phyloP scores from a whole-genome alignment of 2,113 vertebrate species.

The Heptranchias perlo region DNA sequence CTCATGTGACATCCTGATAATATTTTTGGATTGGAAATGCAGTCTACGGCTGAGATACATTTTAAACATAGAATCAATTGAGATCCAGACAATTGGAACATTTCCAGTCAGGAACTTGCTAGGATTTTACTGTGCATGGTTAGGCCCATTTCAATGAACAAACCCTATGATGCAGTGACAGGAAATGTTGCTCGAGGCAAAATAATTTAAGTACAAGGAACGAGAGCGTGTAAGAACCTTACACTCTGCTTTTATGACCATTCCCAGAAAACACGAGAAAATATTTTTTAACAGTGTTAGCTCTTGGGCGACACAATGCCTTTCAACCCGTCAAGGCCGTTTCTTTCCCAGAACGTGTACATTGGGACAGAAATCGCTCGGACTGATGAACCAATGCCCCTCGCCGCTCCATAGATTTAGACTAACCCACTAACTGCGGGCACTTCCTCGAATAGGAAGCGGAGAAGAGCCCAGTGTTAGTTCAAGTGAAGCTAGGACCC shows the following conservation, averaged over 20 bases:
- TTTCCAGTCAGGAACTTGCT: not conserved
- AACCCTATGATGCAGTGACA: not conserved
- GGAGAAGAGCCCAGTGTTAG: no score
- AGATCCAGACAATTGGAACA: not conserved
- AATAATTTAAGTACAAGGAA: not conserved
- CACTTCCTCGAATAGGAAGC: no score
- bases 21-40: not conserved
- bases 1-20: not conserved
- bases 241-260: not conserved
- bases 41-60: not conserved
- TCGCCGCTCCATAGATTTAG: no score
- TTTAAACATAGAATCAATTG: not conserved
- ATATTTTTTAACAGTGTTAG: not conserved
- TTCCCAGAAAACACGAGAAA: not conserved
- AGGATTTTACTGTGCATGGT: not conserved
- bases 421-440: no score
- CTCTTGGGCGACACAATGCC: not conserved
- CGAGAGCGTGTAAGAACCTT: not conserved
- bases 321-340: not conserved
- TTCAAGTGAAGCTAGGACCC: no score
- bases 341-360: not conserved
- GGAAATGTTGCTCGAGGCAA: not conserved
- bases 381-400: no score
- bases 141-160: not conserved
- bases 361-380: no score